Base-by-base conservation (phyloP, 2,888 invertebrate genomes). In the Loripinus fragilis region DNA sequence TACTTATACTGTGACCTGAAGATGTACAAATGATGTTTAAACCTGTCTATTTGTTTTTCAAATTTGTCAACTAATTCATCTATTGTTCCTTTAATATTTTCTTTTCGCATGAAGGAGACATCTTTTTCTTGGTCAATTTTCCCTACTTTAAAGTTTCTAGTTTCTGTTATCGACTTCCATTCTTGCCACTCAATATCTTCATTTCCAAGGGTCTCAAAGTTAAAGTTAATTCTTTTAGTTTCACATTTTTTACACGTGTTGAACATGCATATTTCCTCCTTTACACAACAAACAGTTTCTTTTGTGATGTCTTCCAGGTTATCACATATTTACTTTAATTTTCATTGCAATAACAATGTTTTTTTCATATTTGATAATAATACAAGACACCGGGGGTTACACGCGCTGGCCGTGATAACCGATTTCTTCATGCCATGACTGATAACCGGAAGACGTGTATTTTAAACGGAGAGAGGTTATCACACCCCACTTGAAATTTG, bases 91-190 rank as follows among this genome's bases (percentile, higher is more conserved):
- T 45, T 48, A 23, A 33, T 30, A 10, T 2, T 30, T 69, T 55
- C 60, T 28, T 74, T 74, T 25, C 60, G 25, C n/a, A 30, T 60
- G 10, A 60, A 15, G 28, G 69, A 42, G 17, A 69, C 66, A 41
- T 60, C 69, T 48, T 74, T 74, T 60, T 48, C 35, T 33, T 60
- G 48, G 42, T 25, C 48, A 33, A 17, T 10, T 75, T 69, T 71
- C 30, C 65, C 64, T 23, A 38, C 23, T 74, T 66, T 73, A 28
- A 79, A 74, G 23, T 38, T 69, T 66, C 76, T 64, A 38, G 42
- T 76, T 71, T 73, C 73, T 23, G 38, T 66, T 41, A 70, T 78
- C n/a, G 28, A 38, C 20, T 38, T 67, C 78, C 81, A 78, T 41
- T 81, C 66, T 15, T 25, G 28, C 75, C 75, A 81, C 8, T 15